These are phyloP conservation scores for Spea hammondii DNA, from an alignment of 2,797 vertebrate species.

Conservation along the genomic window DNA sequence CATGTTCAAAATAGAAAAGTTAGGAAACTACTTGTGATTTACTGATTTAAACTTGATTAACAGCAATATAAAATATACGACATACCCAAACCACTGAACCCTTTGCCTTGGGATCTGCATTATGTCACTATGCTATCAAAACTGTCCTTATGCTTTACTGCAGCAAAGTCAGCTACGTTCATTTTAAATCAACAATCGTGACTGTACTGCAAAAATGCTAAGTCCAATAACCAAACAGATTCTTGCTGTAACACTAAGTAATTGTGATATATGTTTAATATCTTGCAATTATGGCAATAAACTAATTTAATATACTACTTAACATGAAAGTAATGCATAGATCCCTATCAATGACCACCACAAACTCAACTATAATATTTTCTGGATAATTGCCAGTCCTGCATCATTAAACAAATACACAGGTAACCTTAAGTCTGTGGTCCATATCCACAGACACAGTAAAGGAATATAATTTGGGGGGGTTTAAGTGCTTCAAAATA, in stretches of 20 bases:
- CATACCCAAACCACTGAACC: background rate
- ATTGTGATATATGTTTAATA: constrained; percentile 13
- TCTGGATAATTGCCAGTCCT: background rate
- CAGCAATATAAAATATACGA: constrained; percentile 30
- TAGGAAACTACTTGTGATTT: constrained; percentile 13
- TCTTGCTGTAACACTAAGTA: constrained; percentile 12
- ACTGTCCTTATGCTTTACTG: constrained; percentile 22
- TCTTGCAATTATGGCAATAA: background rate
- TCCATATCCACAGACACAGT: no score
- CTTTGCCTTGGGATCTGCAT: constrained; percentile 32
- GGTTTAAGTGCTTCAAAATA: no score
- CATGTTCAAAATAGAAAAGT: constrained; percentile 7
- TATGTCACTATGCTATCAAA: constrained; percentile 18
- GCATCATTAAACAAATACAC: background rate
- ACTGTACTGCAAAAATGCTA: constrained; percentile 24
- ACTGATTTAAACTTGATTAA: constrained; percentile 27
- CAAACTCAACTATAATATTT: background rate
- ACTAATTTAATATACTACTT: background rate
- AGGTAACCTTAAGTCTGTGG: no score
- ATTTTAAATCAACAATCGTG: constrained; percentile 27
- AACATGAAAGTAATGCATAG: background rate
- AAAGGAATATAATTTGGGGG: no score
- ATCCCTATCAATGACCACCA: background rate
- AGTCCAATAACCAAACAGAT: constrained; percentile 22
- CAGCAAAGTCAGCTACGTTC: constrained; percentile 21